phyloP scores from a whole-genome alignment of 2,113 vertebrate species.

The Mesitornis unicolor region DNA sequence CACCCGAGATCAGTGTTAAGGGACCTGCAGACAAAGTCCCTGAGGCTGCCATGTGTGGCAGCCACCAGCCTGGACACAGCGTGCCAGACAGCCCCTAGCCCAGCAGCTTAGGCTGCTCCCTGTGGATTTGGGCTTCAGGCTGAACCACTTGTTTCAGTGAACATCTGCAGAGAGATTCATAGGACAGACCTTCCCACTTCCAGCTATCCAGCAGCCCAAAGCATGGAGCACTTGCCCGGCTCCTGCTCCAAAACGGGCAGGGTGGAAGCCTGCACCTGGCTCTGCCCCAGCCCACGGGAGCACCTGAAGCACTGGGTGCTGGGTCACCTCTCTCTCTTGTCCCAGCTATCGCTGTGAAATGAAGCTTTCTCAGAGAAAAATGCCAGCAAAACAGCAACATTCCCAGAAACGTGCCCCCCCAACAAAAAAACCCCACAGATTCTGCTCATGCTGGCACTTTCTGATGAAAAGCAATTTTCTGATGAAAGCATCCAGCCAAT shows the following conservation, averaged over 20 bases:
- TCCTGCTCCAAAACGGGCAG: neutral
- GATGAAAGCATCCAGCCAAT: neutral
- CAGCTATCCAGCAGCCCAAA: neutral
- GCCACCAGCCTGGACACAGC: rapidly evolving
- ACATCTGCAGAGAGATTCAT: neutral
- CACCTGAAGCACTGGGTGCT: rapidly evolving
- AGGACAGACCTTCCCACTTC: neutral
- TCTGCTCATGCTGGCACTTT: neutral
- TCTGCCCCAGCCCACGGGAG: neutral
- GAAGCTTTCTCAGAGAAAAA: neutral
- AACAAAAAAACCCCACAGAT: neutral
- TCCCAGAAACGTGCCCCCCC: neutral
- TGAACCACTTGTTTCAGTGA: neutral
- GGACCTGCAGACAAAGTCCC: neutral
- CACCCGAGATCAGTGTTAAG: neutral
- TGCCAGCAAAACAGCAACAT: neutral
- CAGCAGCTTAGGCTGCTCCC: neutral
- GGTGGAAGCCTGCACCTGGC: neutral
- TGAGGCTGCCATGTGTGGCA: neutral
- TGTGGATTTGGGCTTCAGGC: neutral
- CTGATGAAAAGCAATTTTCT: neutral
- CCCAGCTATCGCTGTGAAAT: neutral
- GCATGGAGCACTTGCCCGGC: neutral
- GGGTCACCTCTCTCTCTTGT: rapidly evolving
- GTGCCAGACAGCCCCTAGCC: neutral